Base-by-base conservation (phyloP, 2,888 invertebrate genomes). In the Barypeithes pellucidus region DNA sequence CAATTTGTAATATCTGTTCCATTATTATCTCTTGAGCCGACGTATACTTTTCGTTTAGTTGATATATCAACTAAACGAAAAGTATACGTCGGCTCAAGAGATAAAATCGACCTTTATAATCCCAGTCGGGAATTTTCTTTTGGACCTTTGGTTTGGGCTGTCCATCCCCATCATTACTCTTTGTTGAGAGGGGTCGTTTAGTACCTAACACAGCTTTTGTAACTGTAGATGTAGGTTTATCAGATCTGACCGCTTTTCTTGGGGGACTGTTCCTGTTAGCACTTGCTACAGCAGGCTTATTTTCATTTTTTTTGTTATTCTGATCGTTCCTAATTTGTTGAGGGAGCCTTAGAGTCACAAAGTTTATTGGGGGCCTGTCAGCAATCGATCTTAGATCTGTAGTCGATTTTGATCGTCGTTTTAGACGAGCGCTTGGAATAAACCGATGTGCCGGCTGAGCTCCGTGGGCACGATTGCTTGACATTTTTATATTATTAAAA, bases 41-140 rank as follows among this genome's bases (percentile, higher is more conserved):
- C 76, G 89, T 89, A 77, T 91, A 88, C 82, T 91, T 91, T 72
- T 90, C 90, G 14, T 88, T 82, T 61, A 93, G 85, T 78, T 90
- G 89, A 80, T n/a, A n/a, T n/a, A n/a, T n/a, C n/a, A n/a, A n/a
- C n/a, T n/a, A n/a, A n/a, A n/a, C n/a, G n/a, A n/a, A n/a, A n/a
- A n/a, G n/a, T n/a, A n/a, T n/a, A n/a, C n/a, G n/a, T n/a, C n/a
- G n/a, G n/a, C n/a, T n/a, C n/a, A n/a, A n/a, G n/a, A n/a, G n/a
- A n/a, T 88, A 86, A 77, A 90, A 90, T 61, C 92, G 88, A 29
- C 91, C 91, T 83, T 92, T 82, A 59, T 79, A 82, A 74, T 82
- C 82, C 82, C 82, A 82, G 54, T 76, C 77, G 9, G 82, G 79
- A 8, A 82, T 76, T 65, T 79, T 81, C 4, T 71, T 72, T 22